A percentile compares a stretch with the other conserved stretches of the same genome.
Conservation (phyloP, 2,888 invertebrate species). For the Catocala sponsa region DNA sequence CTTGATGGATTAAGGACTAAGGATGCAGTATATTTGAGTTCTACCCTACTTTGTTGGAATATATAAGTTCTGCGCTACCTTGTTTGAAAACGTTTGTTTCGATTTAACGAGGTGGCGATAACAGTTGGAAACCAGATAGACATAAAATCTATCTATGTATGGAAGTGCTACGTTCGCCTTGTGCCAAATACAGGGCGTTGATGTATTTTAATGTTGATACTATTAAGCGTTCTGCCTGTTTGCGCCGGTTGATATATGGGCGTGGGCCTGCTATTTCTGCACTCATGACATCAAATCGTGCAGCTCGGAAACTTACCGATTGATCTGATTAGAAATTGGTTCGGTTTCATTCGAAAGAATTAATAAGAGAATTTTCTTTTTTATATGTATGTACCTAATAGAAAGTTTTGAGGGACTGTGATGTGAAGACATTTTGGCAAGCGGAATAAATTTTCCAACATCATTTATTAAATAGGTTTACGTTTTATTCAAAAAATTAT, state of each 20-base stretch:
- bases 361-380: no score
- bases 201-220: slow-evolving; percentile 30
- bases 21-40: no score
- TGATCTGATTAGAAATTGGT: no score
- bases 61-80: neutral
- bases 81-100: slow-evolving; percentile 23
- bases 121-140: slow-evolving; percentile 17
- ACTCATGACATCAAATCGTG: neutral
- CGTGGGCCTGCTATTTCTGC: slow-evolving; percentile 1
- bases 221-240: slow-evolving; percentile 18
- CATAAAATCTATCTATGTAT: slow-evolving; percentile 33
- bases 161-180: slow-evolving; percentile 37
- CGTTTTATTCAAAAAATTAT: no score
- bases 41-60: no score
- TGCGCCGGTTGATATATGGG: slow-evolving; percentile 19
- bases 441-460: no score
- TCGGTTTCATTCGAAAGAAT: no score
- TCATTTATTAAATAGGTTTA: no score
- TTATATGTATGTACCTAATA: no score
- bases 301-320: neutral
- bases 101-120: slow-evolving; percentile 25
- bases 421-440: no score
- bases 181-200: slow-evolving; percentile 42
- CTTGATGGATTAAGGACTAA: no score
- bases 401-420: no score